Conservation (phyloP, 2,113 vertebrate species). For the Saiga tatarica region DNA sequence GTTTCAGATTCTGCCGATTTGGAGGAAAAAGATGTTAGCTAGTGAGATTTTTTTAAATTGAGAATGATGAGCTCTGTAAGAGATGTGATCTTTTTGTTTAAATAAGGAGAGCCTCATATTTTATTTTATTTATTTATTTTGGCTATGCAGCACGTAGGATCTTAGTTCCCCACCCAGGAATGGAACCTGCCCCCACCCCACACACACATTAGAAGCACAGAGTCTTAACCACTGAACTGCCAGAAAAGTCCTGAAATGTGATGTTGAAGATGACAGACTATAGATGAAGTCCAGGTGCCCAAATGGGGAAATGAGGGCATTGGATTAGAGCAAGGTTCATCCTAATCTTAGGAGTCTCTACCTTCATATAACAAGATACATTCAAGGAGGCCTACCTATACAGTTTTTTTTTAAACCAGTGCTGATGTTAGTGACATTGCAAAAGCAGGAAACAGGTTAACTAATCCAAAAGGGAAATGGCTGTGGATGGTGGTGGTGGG, state of each 20-base stretch:
- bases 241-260: not conserved
- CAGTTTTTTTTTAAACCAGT: not conserved
- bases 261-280: not conserved
- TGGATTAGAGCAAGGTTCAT: not conserved
- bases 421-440: not conserved
- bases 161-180: not conserved
- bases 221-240: not conserved
- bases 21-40: not conserved
- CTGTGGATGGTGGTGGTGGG: not conserved
- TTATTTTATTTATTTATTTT: not conserved
- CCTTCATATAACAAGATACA: not conserved
- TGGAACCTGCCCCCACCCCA: not conserved
- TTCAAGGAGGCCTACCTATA: not conserved
- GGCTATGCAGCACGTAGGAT: not conserved
- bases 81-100: not conserved
- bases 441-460: not conserved
- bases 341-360: not conserved
- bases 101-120: not conserved
- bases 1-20: not conserved
- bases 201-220: not conserved
- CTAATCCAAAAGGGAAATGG: not conserved
- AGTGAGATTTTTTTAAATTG: not conserved
- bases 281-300: not conserved
- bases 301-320: not conserved
- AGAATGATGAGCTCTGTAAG: not conserved